Conservation (phyloP, 2,113 vertebrate genomes). For the Dicerorhinus sumatrensis region DNA sequence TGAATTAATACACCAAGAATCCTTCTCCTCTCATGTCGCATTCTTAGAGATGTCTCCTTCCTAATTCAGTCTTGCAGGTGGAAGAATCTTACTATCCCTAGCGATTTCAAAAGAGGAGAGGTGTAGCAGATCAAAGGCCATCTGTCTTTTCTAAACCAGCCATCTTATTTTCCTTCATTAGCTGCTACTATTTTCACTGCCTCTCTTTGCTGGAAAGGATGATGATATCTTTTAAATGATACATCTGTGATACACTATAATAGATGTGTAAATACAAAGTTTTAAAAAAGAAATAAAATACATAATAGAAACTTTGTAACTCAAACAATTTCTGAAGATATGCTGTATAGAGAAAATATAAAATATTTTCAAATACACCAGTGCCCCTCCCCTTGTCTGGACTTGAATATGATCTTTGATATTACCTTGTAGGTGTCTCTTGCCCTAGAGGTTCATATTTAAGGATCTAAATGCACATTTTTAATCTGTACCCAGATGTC, state of each 20-base stretch:
- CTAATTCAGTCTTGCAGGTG: neutral
- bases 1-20: neutral
- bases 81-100: neutral
- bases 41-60: neutral
- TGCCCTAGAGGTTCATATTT: neutral
- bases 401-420: neutral
- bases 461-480: neutral
- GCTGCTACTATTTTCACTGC: neutral
- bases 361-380: neutral
- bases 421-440: neutral
- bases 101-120: neutral
- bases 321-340: neutral
- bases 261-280: neutral
- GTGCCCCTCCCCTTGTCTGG: neutral
- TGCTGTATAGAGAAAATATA: neutral
- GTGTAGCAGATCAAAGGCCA: neutral
- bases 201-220: neutral
- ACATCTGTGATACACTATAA: neutral
- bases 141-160: neutral
- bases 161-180: slow-evolving; percentile 6
- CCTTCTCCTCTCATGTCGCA: neutral
- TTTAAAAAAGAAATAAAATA: neutral
- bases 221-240: neutral
- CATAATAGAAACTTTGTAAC: neutral
- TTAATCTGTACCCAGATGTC: neutral